Evolutionary conservation across 2,113 vertebrate genomes (phyloP).

Genomic region (Pollimyrus isidori): DNA sequence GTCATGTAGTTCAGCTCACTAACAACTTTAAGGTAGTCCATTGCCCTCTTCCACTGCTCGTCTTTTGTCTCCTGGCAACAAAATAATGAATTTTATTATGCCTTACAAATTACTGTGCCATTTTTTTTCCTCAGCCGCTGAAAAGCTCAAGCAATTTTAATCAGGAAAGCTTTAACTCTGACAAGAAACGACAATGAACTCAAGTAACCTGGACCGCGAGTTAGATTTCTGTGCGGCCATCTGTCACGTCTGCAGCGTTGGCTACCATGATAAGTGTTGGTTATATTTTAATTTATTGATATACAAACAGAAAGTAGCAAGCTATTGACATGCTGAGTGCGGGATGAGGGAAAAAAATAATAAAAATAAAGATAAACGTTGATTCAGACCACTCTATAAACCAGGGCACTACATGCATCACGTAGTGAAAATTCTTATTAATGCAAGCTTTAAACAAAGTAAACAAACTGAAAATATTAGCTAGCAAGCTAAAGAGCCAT

Average conservation of each 20-base stretch:
- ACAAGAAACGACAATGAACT: background rate
- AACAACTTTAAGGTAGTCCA: slow-evolving; percentile 82
- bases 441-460: background rate
- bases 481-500: background rate
- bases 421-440: background rate
- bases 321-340: background rate
- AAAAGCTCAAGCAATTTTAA: background rate
- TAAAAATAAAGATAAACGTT: background rate
- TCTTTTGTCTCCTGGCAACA: slow-evolving; percentile 72
- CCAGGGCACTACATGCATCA: background rate
- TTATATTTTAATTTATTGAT: background rate
- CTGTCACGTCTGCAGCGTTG: background rate
- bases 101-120: background rate
- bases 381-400: background rate
- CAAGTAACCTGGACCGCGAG: background rate
- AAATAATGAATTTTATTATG: background rate
- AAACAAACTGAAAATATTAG: background rate
- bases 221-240: background rate
- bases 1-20: slow-evolving; percentile 90
- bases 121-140: background rate
- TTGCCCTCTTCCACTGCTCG: slow-evolving; percentile 84
- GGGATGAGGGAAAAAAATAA: background rate
- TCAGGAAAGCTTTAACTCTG: background rate
- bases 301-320: background rate
- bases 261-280: background rate